Evolutionary conservation across 2,888 invertebrate species (phyloP), one percentile per base, ranked within the genome.

Genomic region (Autographa gamma): DNA sequence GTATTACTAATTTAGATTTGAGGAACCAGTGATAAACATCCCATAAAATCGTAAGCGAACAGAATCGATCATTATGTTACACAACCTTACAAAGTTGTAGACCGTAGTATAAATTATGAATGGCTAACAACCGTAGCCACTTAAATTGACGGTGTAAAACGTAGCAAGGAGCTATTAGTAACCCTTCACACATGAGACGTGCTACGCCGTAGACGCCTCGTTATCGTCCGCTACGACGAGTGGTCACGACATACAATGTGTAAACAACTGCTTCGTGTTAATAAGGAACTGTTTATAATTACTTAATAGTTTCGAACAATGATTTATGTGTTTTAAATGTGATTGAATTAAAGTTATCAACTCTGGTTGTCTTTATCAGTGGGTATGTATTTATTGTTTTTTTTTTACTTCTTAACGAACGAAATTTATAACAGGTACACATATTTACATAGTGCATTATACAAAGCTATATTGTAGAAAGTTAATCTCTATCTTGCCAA

Each of bases 191-290:
- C 43, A 13, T 80, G 56, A 69, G 63, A 58, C 59, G 61, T 60
- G 76, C 79, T 73, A 79, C 69, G 76, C 56, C 69, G 80, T 67
- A 82, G 77, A 13, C 71, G 60, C 48, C 62, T 71, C 59, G 58
- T 63, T 54, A 63, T 16, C 48, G 59, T 13, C 25, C 79, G 64
- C 76, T 78, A 74, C 79, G 79, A 71, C 41, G 64, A 65, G 71
- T 71, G 61, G 66, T 62, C 63, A 74, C 64, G 64, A 31, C 59
- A 60, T 60, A 38, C 25, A 59, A 9, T 48, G 58, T 64, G 48
- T 56, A 77, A 32, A 59, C 25, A 59, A 14, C 14, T 31, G 59
- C 16, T 59, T 31, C 32, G 25, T n/a, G 14, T 31, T 32, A 59
- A 59, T 59, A 32, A 32, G 32, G 32, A 59, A 14, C 59, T 13